Base-by-base conservation (phyloP, 1,140 invertebrate species). In the Zophobas morio region DNA sequence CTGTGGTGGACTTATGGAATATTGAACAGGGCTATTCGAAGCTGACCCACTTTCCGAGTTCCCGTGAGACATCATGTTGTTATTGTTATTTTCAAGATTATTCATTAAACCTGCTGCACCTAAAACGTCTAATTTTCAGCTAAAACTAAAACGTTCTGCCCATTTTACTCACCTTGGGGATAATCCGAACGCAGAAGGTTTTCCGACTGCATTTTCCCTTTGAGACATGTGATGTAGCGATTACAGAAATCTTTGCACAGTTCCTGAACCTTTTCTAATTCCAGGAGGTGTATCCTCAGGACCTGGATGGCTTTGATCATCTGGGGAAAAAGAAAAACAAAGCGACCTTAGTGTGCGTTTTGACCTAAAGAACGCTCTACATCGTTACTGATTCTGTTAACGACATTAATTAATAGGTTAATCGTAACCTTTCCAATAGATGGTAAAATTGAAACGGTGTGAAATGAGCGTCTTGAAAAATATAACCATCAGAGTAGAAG, bases 251-350 rank as follows among this genome's bases (percentile, higher is more conserved):
- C 97, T 84, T 98, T 96, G 88, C 97, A 99, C 78, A 99, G 86
- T 88, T 99, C 97, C 87, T 98, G 96, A 37, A 99, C 97, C 89
- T 99, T 96, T 87, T 96, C 95, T 84, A 99, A 88, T 87, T 99
- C 98, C 79, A 99, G 87, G 36, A 99, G 90, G 88, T 99, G 98
- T 87, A 99, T 98, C 81, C 97, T 89, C 74, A 99, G 88, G 40
- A 99, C 98, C 91, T 99, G 97, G 85, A 98, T 98, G 71, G 96
- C 96, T 89, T 98, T 98, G 83, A 99, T 96, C 97, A 99, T 99
- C 92, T 96, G 87, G 74, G 90, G 88, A 70, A 71, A 66, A 49
- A 72, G 5, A 49, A 47, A 2, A 71, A 49, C 49, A 71, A 49
- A n/a, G n/a, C n/a, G n/a, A n/a, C n/a, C n/a, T n/a, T n/a, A n/a